phyloP scores from a whole-genome alignment of 2,888 invertebrate genomes.

The Drosophila differens region DNA sequence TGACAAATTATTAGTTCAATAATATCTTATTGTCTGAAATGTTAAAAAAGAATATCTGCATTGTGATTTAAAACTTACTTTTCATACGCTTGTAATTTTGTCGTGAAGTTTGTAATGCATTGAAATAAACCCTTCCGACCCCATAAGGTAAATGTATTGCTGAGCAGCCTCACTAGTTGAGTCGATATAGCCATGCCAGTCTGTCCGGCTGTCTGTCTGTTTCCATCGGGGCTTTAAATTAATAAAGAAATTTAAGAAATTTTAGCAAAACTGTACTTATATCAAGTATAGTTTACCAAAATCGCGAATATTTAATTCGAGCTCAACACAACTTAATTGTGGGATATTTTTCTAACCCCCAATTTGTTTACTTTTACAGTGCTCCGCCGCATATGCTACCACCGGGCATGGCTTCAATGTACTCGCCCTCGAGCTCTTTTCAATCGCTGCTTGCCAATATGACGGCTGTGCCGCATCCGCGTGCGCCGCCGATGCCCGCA shows the following conservation, averaged over 20 bases:
- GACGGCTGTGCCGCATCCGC: constrained; percentile 87
- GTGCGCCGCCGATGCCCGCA: constrained; percentile 66
- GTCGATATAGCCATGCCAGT: neutral
- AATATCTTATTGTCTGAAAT: neutral
- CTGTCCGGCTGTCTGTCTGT: neutral
- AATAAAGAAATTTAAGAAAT: neutral
- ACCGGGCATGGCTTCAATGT: constrained; percentile 87
- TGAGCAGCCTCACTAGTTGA: neutral
- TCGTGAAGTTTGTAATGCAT: neutral
- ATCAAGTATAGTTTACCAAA: neutral
- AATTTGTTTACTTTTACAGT: constrained; percentile 85
- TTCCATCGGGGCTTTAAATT: neutral
- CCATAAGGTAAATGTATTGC: neutral
- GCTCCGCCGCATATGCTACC: constrained; percentile 88
- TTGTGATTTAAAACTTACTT: neutral
- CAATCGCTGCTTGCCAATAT: constrained; percentile 90
- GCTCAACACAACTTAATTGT: neutral
- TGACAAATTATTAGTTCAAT: neutral
- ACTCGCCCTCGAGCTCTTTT: constrained; percentile 89
- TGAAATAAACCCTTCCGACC: neutral
- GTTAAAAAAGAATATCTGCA: neutral
- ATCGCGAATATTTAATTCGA: neutral
- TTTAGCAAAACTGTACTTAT: neutral
- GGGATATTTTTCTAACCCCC: neutral
- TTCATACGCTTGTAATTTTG: neutral